Evolutionary conservation across 64 coral and sea anemone species (phyloP), one percentile per base, ranked within the genome.

Genomic region (Dendronephthya gigantea): DNA sequence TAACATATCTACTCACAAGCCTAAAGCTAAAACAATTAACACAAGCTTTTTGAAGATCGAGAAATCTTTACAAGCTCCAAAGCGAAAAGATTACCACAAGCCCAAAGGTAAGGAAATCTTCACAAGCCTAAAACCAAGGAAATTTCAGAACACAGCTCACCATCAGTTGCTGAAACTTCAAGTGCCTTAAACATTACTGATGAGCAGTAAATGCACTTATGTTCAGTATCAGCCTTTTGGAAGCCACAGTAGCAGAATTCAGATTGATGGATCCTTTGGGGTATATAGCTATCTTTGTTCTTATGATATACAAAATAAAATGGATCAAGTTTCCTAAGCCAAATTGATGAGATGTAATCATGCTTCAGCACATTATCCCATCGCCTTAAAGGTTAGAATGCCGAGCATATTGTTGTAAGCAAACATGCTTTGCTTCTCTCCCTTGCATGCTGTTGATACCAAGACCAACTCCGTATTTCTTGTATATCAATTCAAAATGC

Each of bases 391-490:
- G 49, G 22, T 50, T 34, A 1, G 86, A 88, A 35, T 81, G 86
- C 47, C 50, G 49, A 49, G 86, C 72, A 88, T 88, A 79, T 70
- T 88, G 43, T 74, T 51, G 86, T 68, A 88, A 74, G 49, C 76
- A 48, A 0, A 88, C 69, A 88, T 88, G 69, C 76, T 88, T 88
- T 76, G 86, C 62, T 82, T 88, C 86, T 27, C 86, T 43, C 43
- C 86, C 86, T 74, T 88, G 86, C 86, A 88, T 82, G 43, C 66
- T 88, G 34, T 88, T 88, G 47, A 88, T 88, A 49, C 86, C 86
- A 0, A 88, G 35, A 16, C 86, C 86, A 82, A 88, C 68, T 33
- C 48, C 48, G 39, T 82, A 88, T 29, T 48, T 48, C 29, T 75
- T 41, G 28, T 48, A 39, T 52, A 50, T 50, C 50, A 88, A 35